These are phyloP conservation scores for Microctonus hyperodae DNA, from an alignment of 2,888 invertebrate species.

Conservation along the genomic window DNA sequence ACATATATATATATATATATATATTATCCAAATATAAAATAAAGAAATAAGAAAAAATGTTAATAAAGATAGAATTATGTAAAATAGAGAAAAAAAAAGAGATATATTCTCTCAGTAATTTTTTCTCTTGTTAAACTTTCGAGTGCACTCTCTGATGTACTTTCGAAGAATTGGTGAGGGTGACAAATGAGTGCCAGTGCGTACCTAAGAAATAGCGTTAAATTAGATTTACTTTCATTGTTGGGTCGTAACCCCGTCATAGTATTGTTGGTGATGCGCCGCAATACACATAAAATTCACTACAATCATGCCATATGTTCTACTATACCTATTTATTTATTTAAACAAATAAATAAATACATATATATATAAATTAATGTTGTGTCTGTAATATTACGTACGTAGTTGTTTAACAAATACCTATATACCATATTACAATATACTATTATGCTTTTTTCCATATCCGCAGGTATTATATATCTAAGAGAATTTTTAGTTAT, in stretches of 20 bases:
- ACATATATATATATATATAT: slow-evolving; percentile 2
- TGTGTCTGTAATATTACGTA: too few relatives aligned
- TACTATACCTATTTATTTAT: slow-evolving; percentile 34
- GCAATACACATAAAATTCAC: slow-evolving; percentile 7
- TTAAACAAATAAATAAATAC: too few relatives aligned
- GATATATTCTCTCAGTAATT: background rate
- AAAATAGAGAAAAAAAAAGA: background rate
- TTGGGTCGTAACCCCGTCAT: slow-evolving; percentile 57
- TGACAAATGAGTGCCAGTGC: slow-evolving; percentile 27
- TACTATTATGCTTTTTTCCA: too few relatives aligned
- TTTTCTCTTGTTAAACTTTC: background rate
- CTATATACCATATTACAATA: too few relatives aligned
- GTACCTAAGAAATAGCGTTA: slow-evolving; percentile 54
- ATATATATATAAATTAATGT: too few relatives aligned
- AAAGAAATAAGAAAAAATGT: background rate
- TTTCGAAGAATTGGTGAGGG: background rate
- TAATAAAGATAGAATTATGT: background rate
- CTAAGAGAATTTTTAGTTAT: too few relatives aligned
- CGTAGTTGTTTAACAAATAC: too few relatives aligned
- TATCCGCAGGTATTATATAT: too few relatives aligned
- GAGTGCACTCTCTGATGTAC: slow-evolving; percentile 10
- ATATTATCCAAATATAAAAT: background rate
- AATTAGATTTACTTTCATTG: slow-evolving; percentile 61
- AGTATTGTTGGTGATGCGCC: slow-evolving; percentile 50
- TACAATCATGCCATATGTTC: slow-evolving; percentile 29